Base-by-base conservation (phyloP, 1,140 invertebrate genomes). In the Mya arenaria region DNA sequence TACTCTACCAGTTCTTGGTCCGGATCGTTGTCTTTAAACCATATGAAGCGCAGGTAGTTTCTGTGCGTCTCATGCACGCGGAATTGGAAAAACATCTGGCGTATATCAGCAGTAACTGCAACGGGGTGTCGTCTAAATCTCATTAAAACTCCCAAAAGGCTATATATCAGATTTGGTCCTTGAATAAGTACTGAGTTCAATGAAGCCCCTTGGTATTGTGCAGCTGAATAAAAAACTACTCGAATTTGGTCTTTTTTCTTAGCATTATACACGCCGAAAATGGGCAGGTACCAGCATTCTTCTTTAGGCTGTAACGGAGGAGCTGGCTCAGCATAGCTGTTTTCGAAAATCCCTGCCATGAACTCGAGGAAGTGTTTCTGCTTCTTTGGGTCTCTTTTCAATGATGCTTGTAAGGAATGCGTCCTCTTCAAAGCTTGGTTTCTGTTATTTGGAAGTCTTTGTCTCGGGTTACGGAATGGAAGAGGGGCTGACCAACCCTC, bases 91-190 rank as follows among this genome's bases (percentile, higher is more conserved):
- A 44, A 52, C 41, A 72, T 52, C 44, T 60, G 39, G 25, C 56
- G 4, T 30, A 80, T 56, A 39, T 80, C 77, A 36, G 39, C 44
- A 6, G 41, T 80, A 15, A 84, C 34, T 4, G 82, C 84, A 32
- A 86, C 68, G 23, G 30, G 34, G 5, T 58, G 15, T 36, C 39
- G 4, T 17, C 85, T 55, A 44, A 87, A 87, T 10, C 83, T 56
- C 1, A 84, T 25, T 0, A 84, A 68, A 2, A 84, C 82, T 13
- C 41, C 84, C 10, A 80, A n/a, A 25, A 86, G 32, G 41, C 55
- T 80, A 52, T 36, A 87, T 85, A 93, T 92, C 0, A 94, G 56
- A 66, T 88, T 88, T 15, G 93, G 91, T 0, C 88, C 88, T 1
- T 48, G n/a, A 6, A 82, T 36, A n/a, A 88, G 48, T n/a, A 52